Percentiles rank a stretch among this genome's conserved stretches.
Conservation (phyloP, 2,113 vertebrate genomes). For the Clarias magur region DNA sequence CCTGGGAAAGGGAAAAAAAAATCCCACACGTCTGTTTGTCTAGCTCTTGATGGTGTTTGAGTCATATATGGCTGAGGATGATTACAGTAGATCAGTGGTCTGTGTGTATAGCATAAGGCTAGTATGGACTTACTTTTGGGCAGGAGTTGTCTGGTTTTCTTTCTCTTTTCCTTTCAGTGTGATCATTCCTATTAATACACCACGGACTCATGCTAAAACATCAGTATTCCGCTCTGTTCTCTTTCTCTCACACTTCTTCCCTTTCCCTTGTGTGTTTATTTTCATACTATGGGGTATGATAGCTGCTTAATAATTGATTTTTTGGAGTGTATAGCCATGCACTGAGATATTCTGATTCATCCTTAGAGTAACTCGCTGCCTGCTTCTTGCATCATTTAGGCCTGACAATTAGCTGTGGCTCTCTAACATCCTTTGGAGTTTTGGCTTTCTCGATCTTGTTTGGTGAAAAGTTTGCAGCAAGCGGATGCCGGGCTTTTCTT, state of each 20-base stretch:
- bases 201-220: conserved; percentile 52
- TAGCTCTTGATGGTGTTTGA: conserved; percentile 40
- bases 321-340: conserved; percentile 76
- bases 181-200: conserved; percentile 65
- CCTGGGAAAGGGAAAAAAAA: background rate
- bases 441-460: conserved; percentile 63
- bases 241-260: conserved; percentile 49
- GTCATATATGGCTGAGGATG: conserved; percentile 41
- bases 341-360: conserved; percentile 84
- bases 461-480: conserved; percentile 64
- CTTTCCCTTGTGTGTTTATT: conserved; percentile 71
- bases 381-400: conserved; percentile 77
- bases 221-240: conserved; percentile 63
- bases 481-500: conserved; percentile 51
- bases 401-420: conserved; percentile 63
- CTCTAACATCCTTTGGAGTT: conserved; percentile 68
- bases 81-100: conserved; percentile 26
- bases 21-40: conserved; percentile 25
- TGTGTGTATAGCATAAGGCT: conserved; percentile 52
- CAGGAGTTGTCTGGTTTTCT: conserved; percentile 49
- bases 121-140: conserved; percentile 34
- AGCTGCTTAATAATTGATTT: conserved; percentile 80
- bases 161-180: conserved; percentile 9
- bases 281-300: conserved; percentile 79
- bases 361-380: conserved; percentile 72